phyloP scores from a whole-genome alignment of 2,113 vertebrate genomes.

The Sebastes schlegelii region DNA sequence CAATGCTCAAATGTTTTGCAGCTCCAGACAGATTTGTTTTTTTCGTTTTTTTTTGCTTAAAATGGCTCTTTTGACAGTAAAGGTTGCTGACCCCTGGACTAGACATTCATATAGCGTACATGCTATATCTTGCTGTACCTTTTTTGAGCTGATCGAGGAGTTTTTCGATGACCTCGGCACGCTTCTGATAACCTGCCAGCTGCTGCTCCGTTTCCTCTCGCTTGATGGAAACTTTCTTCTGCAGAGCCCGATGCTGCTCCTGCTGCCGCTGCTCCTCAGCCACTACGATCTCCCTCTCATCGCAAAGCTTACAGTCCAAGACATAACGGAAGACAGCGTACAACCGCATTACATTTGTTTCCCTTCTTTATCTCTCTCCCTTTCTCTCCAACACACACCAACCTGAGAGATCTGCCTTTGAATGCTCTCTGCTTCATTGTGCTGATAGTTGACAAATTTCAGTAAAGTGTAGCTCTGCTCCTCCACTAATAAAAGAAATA shows the following conservation, averaged over 20 bases:
- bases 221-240: constrained; percentile 45
- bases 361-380: not conserved
- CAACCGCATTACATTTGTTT: not conserved
- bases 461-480: constrained; percentile 42
- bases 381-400: not conserved
- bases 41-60: too few relatives aligned
- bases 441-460: constrained; percentile 46
- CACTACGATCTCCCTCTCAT: constrained; percentile 52
- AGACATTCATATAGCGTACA: too few relatives aligned
- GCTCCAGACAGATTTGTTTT: too few relatives aligned
- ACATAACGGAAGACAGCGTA: not conserved
- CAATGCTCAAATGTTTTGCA: too few relatives aligned
- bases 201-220: constrained; percentile 45
- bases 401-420: constrained; percentile 32
- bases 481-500: constrained; percentile 30
- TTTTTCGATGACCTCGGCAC: constrained; percentile 45
- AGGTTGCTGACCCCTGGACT: too few relatives aligned
- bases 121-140: constrained; percentile 46
- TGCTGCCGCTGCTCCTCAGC: constrained; percentile 45
- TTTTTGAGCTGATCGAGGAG: constrained; percentile 72
- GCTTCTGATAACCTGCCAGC: constrained; percentile 36
- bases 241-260: constrained; percentile 26
- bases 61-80: too few relatives aligned
- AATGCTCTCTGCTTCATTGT: constrained; percentile 12
- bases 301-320: constrained; percentile 54